Evolutionary conservation across 1,140 invertebrate species (phyloP), one percentile per base, ranked within the genome.

Genomic region (Drosophila santomea): DNA sequence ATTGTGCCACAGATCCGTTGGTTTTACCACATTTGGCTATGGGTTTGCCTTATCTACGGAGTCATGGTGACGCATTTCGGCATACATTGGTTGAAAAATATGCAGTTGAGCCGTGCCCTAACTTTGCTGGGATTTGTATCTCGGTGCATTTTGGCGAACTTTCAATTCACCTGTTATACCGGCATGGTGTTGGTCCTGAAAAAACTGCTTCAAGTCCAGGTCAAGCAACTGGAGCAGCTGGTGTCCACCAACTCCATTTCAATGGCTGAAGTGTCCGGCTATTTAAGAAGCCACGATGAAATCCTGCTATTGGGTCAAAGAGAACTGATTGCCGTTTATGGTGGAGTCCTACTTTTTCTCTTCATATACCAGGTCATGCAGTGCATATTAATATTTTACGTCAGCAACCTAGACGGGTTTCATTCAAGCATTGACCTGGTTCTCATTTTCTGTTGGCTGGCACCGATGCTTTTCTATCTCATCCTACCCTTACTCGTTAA

Each of bases 241-340:
- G 4, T 50, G 38, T 36, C 12, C 11, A 10, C 23, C 17, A 11
- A 0, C n/a, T 15, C 12, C n/a, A 55, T 69, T 4, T 47, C 64
- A 0, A 35, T 5, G 4, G 51, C 39, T 11, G 32, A 51, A 73
- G 7, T 82, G 1, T 50, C 28, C 3, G 2, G 15, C 1, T 36
- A 41, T 20, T 28, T 82, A 4, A 35, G 28, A 7, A 38, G 25
- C 12, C 57, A 71, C 32, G 80, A 84, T 59, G 56, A 83, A 10
- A 48, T 83, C 23, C 12, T 79, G 6, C 15, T 71, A 14, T 25
- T 82, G 8, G 45, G 61, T 41, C 47, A 75, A 15, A n/a, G 41
- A n/a, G 64, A 86, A 7, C 47, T 86, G 25, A 32, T 73, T 11
- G 43, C 54, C 7, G 52, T 83, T 0, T 86, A 68, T 17, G 83